Conservation (phyloP, 2,113 vertebrate genomes). For the Cervus canadensis region DNA sequence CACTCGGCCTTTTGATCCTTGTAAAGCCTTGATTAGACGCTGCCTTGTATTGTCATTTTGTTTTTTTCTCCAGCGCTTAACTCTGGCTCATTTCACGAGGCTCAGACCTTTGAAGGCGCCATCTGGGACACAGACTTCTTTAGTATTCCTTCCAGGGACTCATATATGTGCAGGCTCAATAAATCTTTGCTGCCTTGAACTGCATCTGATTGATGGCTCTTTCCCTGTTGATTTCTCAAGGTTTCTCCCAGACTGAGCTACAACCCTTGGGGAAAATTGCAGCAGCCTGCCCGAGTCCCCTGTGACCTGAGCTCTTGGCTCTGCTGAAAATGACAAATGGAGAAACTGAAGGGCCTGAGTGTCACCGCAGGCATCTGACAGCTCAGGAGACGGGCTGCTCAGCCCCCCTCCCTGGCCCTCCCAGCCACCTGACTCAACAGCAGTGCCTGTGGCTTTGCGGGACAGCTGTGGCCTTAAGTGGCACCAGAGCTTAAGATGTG, state of each 20-base stretch:
- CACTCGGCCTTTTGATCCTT: not conserved
- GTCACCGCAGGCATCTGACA: not conserved
- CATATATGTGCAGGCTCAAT: not conserved
- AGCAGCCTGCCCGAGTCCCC: not conserved
- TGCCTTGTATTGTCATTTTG: not conserved
- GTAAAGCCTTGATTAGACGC: not conserved
- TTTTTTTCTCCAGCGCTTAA: not conserved
- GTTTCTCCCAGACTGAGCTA: not conserved
- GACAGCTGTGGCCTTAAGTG: slow-evolving; percentile 25
- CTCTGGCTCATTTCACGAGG: not conserved
- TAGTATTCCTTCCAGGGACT: not conserved
- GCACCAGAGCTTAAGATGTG: not conserved
- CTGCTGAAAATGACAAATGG: slow-evolving; percentile 1
- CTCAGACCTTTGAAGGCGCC: not conserved
- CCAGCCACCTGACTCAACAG: not conserved
- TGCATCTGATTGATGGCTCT: not conserved
- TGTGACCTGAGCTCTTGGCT: not conserved
- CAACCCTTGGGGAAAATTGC: slow-evolving; percentile 2
- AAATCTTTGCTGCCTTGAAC: not conserved
- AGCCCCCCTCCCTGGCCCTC: not conserved
- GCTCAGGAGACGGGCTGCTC: not conserved
- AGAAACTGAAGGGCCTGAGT: not conserved
- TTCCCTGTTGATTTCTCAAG: slow-evolving; percentile 7
- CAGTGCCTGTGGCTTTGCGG: not conserved
- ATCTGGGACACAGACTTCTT: not conserved